Base-by-base conservation (phyloP, 2,888 invertebrate genomes). In the Hydrotaea diabolus region DNA sequence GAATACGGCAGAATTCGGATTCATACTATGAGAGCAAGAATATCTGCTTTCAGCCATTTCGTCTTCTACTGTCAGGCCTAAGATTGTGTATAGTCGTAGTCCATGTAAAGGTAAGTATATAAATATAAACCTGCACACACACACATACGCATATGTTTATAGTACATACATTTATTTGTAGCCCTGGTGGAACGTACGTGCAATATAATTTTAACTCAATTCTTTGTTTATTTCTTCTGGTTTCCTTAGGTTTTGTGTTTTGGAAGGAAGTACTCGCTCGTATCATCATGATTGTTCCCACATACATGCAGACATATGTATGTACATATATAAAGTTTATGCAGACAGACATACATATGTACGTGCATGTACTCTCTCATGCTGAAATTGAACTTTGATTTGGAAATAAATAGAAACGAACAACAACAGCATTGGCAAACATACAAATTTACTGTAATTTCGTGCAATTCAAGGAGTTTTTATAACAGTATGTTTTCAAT, bases 401-500 rank as follows among this genome's bases (percentile, higher is more conserved):
- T 82, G 64, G 43, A 73, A 73, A 76, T 55, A 17, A 23, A 64
- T 23, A 59, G 39, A 57, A 49, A 46, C n/a, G 36, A 26, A 23
- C 59, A 23, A 21, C 62, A 36, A 39, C 26, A 62, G n/a, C 62
- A 62, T 62, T 31, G 26, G 31, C 46, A 59, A 62, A 74, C 49
- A 59, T 79, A 57, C 62, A 79, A 80, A 79, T 80, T 79, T 82
- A 69, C 82, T 77, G 77, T 80, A 81, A 84, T 84, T 84, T 84
- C 80, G 71, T 80, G 78, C 80, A 84, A 81, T 78, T 81, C 80
- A 84, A 81, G 80, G 46, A 64, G 71, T 59, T 43, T 80, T 80
- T 77, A 79, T 85, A 85, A 85, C 85, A 82, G 85, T 83, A 83
- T 64, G 53, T 64, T 23, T 77, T 69, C 46, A 71, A 84, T 84